phyloP scores from a whole-genome alignment of 2,113 vertebrate genomes.

The Casuarius casuarius region DNA sequence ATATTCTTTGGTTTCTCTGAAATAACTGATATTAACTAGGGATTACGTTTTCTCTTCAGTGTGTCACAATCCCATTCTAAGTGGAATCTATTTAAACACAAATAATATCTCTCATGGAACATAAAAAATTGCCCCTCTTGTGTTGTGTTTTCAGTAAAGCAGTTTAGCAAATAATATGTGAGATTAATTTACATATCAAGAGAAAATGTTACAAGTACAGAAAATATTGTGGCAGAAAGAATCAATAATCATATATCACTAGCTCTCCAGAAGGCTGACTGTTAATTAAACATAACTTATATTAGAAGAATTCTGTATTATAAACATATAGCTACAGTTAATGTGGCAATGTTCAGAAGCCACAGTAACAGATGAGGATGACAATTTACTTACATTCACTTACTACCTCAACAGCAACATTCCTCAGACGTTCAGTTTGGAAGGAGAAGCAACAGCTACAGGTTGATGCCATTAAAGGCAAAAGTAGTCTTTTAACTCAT shows the following conservation, averaged over 20 bases:
- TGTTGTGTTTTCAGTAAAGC: not conserved
- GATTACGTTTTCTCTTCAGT: not conserved
- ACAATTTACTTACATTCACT: not conserved
- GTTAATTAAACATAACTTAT: not conserved
- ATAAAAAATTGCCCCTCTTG: not conserved
- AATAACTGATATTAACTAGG: not conserved
- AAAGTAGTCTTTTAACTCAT: not conserved
- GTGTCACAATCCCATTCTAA: not conserved
- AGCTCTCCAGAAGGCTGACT: not conserved
- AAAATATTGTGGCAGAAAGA: not conserved
- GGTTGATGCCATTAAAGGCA: not conserved
- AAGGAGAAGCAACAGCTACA: not conserved
- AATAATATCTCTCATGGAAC: not conserved
- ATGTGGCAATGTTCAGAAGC: not conserved
- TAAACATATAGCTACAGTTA: not conserved
- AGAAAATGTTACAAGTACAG: not conserved
- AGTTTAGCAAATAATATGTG: not conserved
- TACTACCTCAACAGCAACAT: not conserved
- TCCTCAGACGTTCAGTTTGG: not conserved
- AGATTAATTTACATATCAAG: not conserved
- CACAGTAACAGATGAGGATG: not conserved
- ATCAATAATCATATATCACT: not conserved
- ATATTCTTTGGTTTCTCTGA: not conserved
- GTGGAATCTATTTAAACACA: not conserved
- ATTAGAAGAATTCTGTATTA: not conserved